These are phyloP conservation scores for Drosophila neonasuta DNA, from an alignment of 2,888 invertebrate genomes.

Conservation along the genomic window DNA sequence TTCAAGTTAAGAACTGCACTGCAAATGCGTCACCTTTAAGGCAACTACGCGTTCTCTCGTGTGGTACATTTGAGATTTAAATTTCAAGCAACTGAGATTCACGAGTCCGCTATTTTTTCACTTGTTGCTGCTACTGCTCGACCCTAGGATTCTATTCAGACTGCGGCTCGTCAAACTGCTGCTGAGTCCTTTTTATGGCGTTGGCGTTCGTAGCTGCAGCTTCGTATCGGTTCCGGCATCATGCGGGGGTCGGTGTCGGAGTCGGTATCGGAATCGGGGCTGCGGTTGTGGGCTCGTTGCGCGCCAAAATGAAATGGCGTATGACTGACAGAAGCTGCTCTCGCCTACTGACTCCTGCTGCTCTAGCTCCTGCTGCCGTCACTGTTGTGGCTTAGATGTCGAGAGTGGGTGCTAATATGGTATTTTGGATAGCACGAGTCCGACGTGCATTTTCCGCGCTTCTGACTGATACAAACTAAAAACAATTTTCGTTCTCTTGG, in stretches of 20 bases:
- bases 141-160: conserved; percentile 37
- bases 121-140: conserved; percentile 46
- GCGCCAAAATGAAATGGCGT: conserved; percentile 66
- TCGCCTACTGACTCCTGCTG: not conserved
- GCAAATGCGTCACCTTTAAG: conserved; percentile 7
- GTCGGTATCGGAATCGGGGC: not conserved
- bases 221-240: conserved; percentile 53
- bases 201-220: conserved; percentile 42
- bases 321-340: conserved; percentile 50
- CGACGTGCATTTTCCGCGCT: not conserved
- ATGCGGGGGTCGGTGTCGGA: not conserved
- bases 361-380: not conserved
- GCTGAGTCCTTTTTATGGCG: conserved; percentile 59
- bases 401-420: not conserved
- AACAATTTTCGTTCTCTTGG: conserved; percentile 12
- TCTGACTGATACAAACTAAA: conserved; percentile 22
- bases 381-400: not conserved
- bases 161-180: conserved; percentile 46
- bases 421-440: not conserved
- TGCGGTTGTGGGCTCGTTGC: conserved; percentile 30
- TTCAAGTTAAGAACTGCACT: conserved; percentile 24
- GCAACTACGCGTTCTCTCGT: not conserved
- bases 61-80: conserved; percentile 17
- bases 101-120: conserved; percentile 16
- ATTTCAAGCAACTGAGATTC: conserved; percentile 10